These are phyloP conservation scores for Heliothis peltigera DNA, from an alignment of 2,888 invertebrate species.

Conservation along the genomic window DNA sequence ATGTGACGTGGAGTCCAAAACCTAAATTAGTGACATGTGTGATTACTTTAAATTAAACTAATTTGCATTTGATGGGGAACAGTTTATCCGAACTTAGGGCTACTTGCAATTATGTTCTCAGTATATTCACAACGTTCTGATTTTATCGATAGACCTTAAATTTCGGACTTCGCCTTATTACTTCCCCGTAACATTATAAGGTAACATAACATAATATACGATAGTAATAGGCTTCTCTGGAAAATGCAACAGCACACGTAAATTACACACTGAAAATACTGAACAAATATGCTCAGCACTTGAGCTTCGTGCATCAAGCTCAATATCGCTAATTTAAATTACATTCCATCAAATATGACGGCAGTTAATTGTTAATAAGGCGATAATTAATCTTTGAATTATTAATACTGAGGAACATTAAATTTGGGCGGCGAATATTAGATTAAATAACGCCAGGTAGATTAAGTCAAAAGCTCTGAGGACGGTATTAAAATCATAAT, in stretches of 20 bases:
- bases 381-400: slow-evolving; percentile 72
- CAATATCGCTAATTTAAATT: slow-evolving; percentile 76
- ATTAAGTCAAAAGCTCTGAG: slow-evolving; percentile 44
- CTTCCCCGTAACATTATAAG: no score
- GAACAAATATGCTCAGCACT: slow-evolving; percentile 72
- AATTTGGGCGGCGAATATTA: slow-evolving; percentile 47
- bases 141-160: no score
- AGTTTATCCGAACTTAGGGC: no score
- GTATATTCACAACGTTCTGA: no score
- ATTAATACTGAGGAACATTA: slow-evolving; percentile 56
- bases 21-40: no score
- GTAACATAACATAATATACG: no score
- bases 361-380: slow-evolving; percentile 70
- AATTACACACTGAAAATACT: slow-evolving; percentile 61
- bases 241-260: slow-evolving; percentile 38
- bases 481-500: slow-evolving; percentile 32
- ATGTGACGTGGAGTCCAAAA: no score
- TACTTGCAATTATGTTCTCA: no score
- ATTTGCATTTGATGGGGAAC: no score
- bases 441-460: slow-evolving; percentile 42
- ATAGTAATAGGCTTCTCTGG: not conserved
- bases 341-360: slow-evolving; percentile 70
- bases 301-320: slow-evolving; percentile 63
- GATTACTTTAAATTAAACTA: no score
- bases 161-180: no score